These are phyloP conservation scores for Phenacoccus solenopsis DNA, from an alignment of 1,140 invertebrate species.

Conservation along the genomic window DNA sequence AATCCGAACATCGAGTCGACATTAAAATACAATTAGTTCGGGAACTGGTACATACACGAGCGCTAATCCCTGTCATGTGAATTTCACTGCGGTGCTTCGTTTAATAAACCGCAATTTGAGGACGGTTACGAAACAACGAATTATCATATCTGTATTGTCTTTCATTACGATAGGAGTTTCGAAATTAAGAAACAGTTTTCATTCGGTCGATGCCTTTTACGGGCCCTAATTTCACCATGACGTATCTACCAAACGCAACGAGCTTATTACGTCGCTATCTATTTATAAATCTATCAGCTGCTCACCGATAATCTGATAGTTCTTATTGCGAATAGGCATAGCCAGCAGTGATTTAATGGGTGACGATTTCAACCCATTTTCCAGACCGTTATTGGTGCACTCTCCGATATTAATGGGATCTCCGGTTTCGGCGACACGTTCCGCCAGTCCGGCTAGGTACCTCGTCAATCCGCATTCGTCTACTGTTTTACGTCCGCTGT, in stretches of 20 bases:
- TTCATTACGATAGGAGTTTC: too few species aligned
- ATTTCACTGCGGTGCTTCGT: background rate
- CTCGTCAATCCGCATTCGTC: slow-evolving; percentile 26
- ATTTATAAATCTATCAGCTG: too few species aligned
- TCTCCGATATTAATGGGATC: slow-evolving; percentile 37
- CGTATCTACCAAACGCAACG: too few species aligned
- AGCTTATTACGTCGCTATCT: too few species aligned
- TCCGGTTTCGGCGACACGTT: slow-evolving; percentile 36
- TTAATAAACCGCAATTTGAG: background rate
- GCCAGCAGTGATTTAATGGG: slow-evolving; percentile 33
- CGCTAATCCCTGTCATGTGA: background rate
- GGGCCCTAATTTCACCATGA: too few species aligned
- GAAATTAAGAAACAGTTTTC: too few species aligned
- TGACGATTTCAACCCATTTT: slow-evolving; percentile 6
- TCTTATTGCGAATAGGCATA: slow-evolving; percentile 37
- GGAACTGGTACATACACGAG: too few species aligned
- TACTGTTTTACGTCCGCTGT: slow-evolving; percentile 22
- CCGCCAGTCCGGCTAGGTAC: slow-evolving; percentile 35
- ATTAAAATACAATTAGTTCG: background rate
- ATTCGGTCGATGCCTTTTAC: too few species aligned
- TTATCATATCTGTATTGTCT: too few species aligned
- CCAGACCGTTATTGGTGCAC: slow-evolving; percentile 27
- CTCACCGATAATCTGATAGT: slow-evolving; percentile 37
- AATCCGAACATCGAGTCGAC: background rate
- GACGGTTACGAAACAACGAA: too few species aligned